phyloP scores from a whole-genome alignment of 2,113 vertebrate species.

The Lycaon pictus region DNA sequence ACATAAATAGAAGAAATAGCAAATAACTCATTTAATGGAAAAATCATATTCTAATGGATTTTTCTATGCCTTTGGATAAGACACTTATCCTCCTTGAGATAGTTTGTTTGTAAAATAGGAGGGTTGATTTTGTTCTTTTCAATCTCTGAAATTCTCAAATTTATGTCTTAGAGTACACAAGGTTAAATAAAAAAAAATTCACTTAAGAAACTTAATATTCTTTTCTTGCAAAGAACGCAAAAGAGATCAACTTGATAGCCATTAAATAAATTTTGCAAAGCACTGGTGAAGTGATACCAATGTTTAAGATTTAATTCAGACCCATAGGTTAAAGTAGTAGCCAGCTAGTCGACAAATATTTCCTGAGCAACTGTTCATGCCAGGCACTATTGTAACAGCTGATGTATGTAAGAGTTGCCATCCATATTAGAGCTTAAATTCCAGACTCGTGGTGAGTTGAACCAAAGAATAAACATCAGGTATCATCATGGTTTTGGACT shows the following conservation, averaged over 20 bases:
- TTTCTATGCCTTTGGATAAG: not conserved
- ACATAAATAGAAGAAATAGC: not conserved
- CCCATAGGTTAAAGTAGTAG: not conserved
- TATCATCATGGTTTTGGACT: not conserved
- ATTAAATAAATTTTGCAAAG: not conserved
- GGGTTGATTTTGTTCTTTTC: not conserved
- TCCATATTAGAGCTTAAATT: not conserved
- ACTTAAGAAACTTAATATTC: not conserved
- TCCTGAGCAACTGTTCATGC: not conserved
- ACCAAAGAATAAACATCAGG: not conserved
- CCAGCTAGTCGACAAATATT: constrained; percentile 20
- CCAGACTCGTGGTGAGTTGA: not conserved
- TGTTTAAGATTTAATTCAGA: constrained; percentile 4
- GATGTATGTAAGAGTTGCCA: not conserved
- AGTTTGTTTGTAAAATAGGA: not conserved
- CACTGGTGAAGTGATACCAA: not conserved
- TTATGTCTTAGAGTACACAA: not conserved
- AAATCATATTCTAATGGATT: not conserved
- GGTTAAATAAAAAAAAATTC: not conserved
- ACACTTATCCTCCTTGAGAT: not conserved
- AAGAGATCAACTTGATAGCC: not conserved
- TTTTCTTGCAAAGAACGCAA: not conserved
- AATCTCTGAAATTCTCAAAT: not conserved
- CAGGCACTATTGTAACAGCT: not conserved
- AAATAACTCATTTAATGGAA: not conserved